A percentile compares a stretch with the other conserved stretches of the same genome.
These are phyloP conservation scores for Protomyctophum bolini DNA, from an alignment of 2,113 vertebrate species.

Conservation along the genomic window DNA sequence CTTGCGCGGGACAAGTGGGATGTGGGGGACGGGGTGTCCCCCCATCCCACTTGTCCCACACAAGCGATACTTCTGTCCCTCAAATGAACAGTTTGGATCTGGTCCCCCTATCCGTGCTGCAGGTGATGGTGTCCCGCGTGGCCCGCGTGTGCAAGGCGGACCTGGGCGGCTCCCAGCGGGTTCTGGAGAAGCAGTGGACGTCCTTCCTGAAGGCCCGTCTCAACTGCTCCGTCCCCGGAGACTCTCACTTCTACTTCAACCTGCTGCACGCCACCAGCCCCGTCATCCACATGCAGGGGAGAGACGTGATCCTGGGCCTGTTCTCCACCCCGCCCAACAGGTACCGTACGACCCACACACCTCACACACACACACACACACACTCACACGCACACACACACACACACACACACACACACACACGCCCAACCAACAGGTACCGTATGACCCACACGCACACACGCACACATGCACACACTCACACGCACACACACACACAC, in stretches of 20 bases:
- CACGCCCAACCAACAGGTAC: too few species aligned
- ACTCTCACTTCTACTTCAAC: constrained; percentile 98
- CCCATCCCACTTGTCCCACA: too few species aligned
- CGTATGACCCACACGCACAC: too few species aligned
- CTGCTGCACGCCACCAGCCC: constrained; percentile 91
- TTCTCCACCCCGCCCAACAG: constrained; percentile 97
- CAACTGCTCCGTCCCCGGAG: constrained; percentile 96
- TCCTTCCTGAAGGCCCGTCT: constrained; percentile 96
- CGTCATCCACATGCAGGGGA: constrained; percentile 89
- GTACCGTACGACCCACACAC: constrained; percentile 60
- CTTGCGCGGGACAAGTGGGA: too few species aligned
- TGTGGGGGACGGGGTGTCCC: too few species aligned
- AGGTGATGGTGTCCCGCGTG: constrained; percentile 96
- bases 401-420: too few species aligned
- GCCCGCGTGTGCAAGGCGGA: constrained; percentile 95
- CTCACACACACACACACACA: background rate
- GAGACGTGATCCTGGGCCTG: constrained; percentile 88
- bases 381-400: too few species aligned
- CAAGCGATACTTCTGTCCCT: too few species aligned
- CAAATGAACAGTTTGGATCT: too few species aligned
- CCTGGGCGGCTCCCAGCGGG: constrained; percentile 91
- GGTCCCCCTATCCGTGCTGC: too few species aligned
- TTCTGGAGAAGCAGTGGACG: constrained; percentile 97
- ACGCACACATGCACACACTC: too few species aligned
- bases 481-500: background rate